Evolutionary conservation across 53 echinoderm and acorn worm species (phyloP), one percentile per base, ranked within the genome.

Genomic region (Henricia sp.): DNA sequence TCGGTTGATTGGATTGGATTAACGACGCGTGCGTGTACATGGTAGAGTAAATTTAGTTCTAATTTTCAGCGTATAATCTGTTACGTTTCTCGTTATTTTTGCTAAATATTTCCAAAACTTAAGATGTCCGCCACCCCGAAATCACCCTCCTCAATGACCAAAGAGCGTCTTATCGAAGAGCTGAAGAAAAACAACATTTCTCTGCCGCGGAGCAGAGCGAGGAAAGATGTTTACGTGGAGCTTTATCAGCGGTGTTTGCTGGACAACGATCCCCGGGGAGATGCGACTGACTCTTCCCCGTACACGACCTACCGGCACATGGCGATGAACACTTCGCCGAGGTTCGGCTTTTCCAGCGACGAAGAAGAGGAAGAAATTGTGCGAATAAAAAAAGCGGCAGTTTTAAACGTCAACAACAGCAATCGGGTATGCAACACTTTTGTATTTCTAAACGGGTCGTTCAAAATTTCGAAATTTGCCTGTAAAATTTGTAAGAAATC

Each of bases 101-200:
- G n/a, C n/a, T n/a, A n/a, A n/a, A n/a, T n/a, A n/a, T n/a, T n/a
- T n/a, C n/a, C n/a, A n/a, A n/a, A n/a, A n/a, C n/a, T n/a, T n/a
- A 72, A 72, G 62, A 80, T 80, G 80, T 64, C 80, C 62, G 80
- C 80, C 80, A 62, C 64, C 80, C 63, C 80, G 20, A 80, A 64
- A 48, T 63, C 62, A 46, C 80, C 80, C 21, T 63, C 63, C 34
- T 63, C 64, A 16, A 32, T 80, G 80, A 80, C 80, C 50, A 80
- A 80, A 44, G 80, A 80, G 65, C 62, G 48, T 20, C 64, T 80
- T 20, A 24, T 25, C 16, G 63, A 80, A 39, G 80, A 80, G 48
- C 80, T 80, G 21, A 80, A 32, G 80, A 80, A 42, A 6, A 63
- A 80, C 63, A 63, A 63, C 64, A 64, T 80, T 30, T 50, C 80